These are phyloP conservation scores for Cydia fagiglandana DNA, from an alignment of 1,140 invertebrate genomes.

Conservation along the genomic window DNA sequence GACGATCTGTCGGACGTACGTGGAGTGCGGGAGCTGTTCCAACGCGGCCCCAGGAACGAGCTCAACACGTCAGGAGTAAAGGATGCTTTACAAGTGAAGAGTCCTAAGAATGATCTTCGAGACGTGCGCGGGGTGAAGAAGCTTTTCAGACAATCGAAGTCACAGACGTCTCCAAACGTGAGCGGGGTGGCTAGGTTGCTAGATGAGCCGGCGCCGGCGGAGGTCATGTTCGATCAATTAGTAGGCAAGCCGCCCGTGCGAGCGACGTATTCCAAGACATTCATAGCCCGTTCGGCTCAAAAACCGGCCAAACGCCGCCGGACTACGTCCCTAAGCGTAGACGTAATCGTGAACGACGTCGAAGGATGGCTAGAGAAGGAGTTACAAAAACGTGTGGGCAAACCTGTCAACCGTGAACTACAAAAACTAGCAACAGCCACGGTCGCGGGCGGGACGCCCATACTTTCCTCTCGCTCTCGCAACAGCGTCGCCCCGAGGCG, in stretches of 20 bases:
- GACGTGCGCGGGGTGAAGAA: slow-evolving; percentile 63
- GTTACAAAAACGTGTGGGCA: slow-evolving; percentile 40
- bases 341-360: slow-evolving; percentile 49
- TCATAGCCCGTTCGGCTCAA: slow-evolving; percentile 35
- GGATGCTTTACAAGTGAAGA: slow-evolving; percentile 48
- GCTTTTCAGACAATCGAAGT: slow-evolving; percentile 46
- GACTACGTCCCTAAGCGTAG: slow-evolving; percentile 48
- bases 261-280: slow-evolving; percentile 54
- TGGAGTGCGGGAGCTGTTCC: slow-evolving; percentile 62
- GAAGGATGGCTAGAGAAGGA: slow-evolving; percentile 62
- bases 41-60: slow-evolving; percentile 40
- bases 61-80: slow-evolving; percentile 57
- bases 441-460: slow-evolving; percentile 45
- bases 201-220: slow-evolving; percentile 38
- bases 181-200: slow-evolving; percentile 65
- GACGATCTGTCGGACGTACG: slow-evolving; percentile 62
- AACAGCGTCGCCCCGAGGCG: slow-evolving; percentile 35
- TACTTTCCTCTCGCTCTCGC: slow-evolving; percentile 37
- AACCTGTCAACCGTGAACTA: slow-evolving; percentile 41
- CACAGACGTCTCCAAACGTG: slow-evolving; percentile 40
- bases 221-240: slow-evolving; percentile 57
- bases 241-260: slow-evolving; percentile 54
- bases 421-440: slow-evolving; percentile 52
- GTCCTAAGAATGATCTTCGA: slow-evolving; percentile 38
- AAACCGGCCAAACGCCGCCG: slow-evolving; percentile 37